Evolutionary conservation across 1,140 invertebrate genomes (phyloP), one percentile per base, ranked within the genome.

Genomic region (Aporrectodea caliginosa): DNA sequence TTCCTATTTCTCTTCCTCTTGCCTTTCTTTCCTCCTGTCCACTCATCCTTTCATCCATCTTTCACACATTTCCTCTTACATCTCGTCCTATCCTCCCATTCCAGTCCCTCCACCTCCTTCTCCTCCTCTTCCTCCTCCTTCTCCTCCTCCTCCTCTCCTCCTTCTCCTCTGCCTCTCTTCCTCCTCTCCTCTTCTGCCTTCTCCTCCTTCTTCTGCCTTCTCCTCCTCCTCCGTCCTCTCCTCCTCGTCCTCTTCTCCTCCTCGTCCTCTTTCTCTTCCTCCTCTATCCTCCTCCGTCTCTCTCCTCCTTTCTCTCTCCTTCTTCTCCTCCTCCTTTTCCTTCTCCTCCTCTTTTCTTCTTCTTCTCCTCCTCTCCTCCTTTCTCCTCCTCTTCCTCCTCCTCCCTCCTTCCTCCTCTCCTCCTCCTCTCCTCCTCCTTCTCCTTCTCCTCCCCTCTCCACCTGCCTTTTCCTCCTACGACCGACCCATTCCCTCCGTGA

Each of bases 281-380:
- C n/a, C n/a, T n/a, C n/a, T n/a, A n/a, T n/a, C n/a, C n/a, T n/a
- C n/a, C n/a, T 14, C 76, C 76, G 22, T 69, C 74, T 78, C 74
- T 71, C 77, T 79, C 70, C 79, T 69, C 72, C 58, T 29, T 73
- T 1, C 35, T 33, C 68, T 22, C 71, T 34, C 31, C 34, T 31
- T 69, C 69, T 70, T 35, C n/a, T 35, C 69, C 31, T 16, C 33
- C 69, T 58, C 14, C 58, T 16, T 58, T 68, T 34, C 29, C 77
- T 72, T 73, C 78, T 69, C 79, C 75, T 69, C 75, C 80, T 75
- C 78, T 78, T 78, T 70, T 77, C 78, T 78, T 70, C 76, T 69
- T 78, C 78, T 30, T 35, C 78, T 29, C 31, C 69, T 32, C 22
- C 32, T 75, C 35, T 75, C 70, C 72, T 74, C 72, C 31, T 22